Conservation (phyloP, 1,140 invertebrate genomes). For the Tetraneura akinire region DNA sequence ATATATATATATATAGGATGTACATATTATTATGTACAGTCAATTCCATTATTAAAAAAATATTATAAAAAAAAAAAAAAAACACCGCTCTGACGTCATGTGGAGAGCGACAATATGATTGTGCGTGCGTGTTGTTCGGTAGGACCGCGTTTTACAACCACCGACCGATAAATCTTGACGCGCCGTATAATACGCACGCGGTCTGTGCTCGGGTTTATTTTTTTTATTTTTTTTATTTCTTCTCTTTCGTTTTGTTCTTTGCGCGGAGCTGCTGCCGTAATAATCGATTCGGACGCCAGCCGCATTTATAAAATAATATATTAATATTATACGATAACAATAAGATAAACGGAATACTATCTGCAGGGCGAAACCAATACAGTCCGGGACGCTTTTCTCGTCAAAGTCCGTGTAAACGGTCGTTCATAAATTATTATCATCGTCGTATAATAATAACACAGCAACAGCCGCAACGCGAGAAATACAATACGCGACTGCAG, state of each 20-base stretch:
- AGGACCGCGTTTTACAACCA: conserved; percentile 43
- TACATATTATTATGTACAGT: too few species aligned
- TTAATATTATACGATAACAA: background rate
- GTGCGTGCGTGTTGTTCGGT: too few species aligned
- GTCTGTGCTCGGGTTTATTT: background rate
- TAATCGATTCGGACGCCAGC: conserved; percentile 45
- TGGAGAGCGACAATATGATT: conserved; percentile 49
- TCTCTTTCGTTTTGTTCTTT: background rate
- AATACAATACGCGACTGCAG: too few species aligned
- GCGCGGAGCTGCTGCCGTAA: background rate
- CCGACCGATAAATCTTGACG: conserved; percentile 49
- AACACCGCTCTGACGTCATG: conserved; percentile 42
- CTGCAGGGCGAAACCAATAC: too few species aligned
- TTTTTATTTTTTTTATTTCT: background rate
- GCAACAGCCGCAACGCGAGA: too few species aligned
- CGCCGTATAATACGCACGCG: background rate
- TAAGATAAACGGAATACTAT: too few species aligned
- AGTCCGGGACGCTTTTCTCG: too few species aligned
- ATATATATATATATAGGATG: too few species aligned
- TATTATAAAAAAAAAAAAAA: conserved; percentile 31
- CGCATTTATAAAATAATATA: too few species aligned
- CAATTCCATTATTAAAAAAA: conserved; percentile 43
- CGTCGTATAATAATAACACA: too few species aligned
- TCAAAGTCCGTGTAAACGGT: too few species aligned
- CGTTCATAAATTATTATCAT: too few species aligned